A percentile compares a stretch with the other conserved stretches of the same genome.
phyloP scores from a whole-genome alignment of 2,113 vertebrate species.

The Dascyllus trimaculatus region DNA sequence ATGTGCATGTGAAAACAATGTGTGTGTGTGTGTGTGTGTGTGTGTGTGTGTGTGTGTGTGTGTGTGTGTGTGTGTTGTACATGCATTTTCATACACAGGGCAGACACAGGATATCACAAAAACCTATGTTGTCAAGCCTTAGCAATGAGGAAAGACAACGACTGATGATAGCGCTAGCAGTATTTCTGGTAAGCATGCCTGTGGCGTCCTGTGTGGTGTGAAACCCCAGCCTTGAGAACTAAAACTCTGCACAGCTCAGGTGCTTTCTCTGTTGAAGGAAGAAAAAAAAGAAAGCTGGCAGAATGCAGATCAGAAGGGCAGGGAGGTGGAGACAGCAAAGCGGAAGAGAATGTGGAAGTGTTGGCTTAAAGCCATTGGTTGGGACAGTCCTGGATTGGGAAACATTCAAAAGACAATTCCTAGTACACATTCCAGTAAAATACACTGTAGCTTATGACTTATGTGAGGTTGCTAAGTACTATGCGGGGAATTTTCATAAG shows the following conservation, averaged over 20 bases:
- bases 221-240: slow-evolving; percentile 70
- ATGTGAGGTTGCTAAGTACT: background rate
- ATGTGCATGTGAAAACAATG: slow-evolving; percentile 31
- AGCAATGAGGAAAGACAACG: slow-evolving; percentile 73
- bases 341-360: slow-evolving; percentile 63
- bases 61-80: slow-evolving; percentile 15
- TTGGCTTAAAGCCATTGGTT: slow-evolving; percentile 30
- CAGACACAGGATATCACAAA: slow-evolving; percentile 79
- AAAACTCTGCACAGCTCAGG: slow-evolving; percentile 55
- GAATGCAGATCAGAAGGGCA: slow-evolving; percentile 10
- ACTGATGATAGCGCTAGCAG: slow-evolving; percentile 48
- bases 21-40: slow-evolving; percentile 19
- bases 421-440: slow-evolving; percentile 42
- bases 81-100: slow-evolving; percentile 56
- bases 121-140: slow-evolving; percentile 58
- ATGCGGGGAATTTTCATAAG: background rate
- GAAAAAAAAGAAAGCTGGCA: slow-evolving; percentile 55
- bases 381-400: slow-evolving; percentile 69
- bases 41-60: slow-evolving; percentile 29
- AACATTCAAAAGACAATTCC: slow-evolving; percentile 43
- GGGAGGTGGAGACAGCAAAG: slow-evolving; percentile 31
- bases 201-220: slow-evolving; percentile 67
- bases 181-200: slow-evolving; percentile 80
- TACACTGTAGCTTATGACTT: background rate
- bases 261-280: slow-evolving; percentile 61